Conservation (phyloP, 2,113 vertebrate species). For the Phocoena phocoena region DNA sequence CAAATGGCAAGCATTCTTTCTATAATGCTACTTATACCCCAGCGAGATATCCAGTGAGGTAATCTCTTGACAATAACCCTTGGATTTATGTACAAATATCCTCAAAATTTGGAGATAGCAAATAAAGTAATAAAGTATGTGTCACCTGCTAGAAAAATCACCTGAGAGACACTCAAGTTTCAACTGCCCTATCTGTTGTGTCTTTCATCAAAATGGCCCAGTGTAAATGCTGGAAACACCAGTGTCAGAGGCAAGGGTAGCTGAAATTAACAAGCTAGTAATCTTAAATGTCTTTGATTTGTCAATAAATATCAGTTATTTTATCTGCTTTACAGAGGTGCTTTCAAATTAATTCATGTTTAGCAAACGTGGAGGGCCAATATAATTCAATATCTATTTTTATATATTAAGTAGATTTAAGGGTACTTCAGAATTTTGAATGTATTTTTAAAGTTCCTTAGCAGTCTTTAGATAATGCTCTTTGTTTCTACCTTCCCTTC, state of each 20-base stretch:
- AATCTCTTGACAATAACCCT: neutral
- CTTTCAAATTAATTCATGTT: neutral
- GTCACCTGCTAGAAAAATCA: neutral
- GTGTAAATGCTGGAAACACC: neutral
- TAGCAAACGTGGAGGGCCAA: neutral
- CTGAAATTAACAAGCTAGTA: neutral
- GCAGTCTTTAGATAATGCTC: neutral
- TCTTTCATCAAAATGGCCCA: neutral
- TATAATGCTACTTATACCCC: neutral
- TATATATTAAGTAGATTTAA: neutral
- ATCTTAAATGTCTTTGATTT: neutral
- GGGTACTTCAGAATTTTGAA: neutral
- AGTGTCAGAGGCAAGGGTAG: neutral
- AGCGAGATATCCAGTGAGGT: neutral
- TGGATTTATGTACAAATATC: neutral
- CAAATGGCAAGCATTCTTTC: neutral
- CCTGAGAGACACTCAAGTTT: neutral
- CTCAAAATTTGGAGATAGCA: neutral
- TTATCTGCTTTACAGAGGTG: neutral
- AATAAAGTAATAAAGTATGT: neutral
- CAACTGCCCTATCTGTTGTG: neutral
- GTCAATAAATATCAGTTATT: neutral
- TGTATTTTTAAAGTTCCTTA: neutral
- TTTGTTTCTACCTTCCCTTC: neutral
- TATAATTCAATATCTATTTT: slow-evolving; percentile 1